A percentile compares a stretch with the other conserved stretches of the same genome.
Evolutionary conservation across 2,113 vertebrate genomes (phyloP).

Genomic region (Microtus pennsylvanicus): DNA sequence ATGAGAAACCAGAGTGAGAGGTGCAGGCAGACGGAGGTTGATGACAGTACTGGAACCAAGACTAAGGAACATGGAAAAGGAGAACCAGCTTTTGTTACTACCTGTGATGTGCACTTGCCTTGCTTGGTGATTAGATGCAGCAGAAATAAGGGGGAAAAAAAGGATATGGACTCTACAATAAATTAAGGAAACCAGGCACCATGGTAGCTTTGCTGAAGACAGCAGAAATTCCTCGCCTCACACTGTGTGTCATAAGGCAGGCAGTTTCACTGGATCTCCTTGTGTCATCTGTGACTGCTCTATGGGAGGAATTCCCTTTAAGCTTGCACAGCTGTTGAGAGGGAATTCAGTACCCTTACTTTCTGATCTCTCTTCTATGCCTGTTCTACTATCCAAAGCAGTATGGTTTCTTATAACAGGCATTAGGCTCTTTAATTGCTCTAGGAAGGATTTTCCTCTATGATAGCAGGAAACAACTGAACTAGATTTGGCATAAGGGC

Average conservation of each 20-base stretch:
- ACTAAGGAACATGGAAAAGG: background rate
- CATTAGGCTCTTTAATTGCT: too few species aligned
- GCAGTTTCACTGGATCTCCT: background rate
- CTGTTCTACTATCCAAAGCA: too few species aligned
- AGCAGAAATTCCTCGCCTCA: background rate
- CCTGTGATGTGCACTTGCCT: background rate
- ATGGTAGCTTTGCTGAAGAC: background rate
- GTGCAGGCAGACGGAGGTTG: background rate
- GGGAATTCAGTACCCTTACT: background rate
- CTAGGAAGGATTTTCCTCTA: too few species aligned
- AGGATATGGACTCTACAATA: background rate
- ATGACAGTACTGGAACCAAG: background rate
- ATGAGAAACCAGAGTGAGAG: too few species aligned
- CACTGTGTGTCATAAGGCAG: background rate
- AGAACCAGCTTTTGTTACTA: background rate
- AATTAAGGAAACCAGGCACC: background rate
- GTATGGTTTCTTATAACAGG: too few species aligned
- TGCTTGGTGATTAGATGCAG: background rate
- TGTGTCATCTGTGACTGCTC: background rate
- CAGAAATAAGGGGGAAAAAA: background rate
- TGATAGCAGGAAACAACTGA: too few species aligned
- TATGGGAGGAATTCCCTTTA: background rate
- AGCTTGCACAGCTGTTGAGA: background rate
- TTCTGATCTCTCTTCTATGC: too few species aligned
- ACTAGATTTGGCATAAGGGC: too few species aligned